Conservation (phyloP, 2,888 invertebrate genomes). For the Neoascia interrupta region DNA sequence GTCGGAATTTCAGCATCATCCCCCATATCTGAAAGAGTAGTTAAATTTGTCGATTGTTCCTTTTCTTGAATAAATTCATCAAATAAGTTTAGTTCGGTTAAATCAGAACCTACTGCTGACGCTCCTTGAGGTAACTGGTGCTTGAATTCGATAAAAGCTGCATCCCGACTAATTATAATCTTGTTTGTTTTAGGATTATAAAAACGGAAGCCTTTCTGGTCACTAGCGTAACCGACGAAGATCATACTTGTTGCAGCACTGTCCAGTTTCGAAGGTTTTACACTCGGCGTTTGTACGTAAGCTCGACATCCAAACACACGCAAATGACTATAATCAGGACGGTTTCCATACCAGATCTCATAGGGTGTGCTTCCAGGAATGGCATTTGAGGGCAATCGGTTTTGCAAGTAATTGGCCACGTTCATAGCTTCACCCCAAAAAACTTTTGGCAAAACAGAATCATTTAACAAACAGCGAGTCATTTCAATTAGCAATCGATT, state of each 20-base stretch:
- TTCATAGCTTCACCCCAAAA: neutral
- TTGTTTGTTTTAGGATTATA: neutral
- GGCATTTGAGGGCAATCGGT: neutral
- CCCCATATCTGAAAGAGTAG: no score
- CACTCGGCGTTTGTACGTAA: no score
- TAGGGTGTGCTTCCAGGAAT: neutral
- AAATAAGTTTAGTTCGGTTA: no score
- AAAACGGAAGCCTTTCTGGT: slow-evolving; percentile 4
- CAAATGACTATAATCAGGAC: neutral
- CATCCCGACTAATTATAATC: slow-evolving; percentile 1
- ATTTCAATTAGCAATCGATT: slow-evolving; percentile 74
- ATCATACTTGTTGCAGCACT: slow-evolving; percentile 1
- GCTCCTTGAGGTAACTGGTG: no score
- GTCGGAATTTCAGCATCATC: no score
- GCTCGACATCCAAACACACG: slow-evolving; percentile 7
- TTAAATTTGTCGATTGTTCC: no score
- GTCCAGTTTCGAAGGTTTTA: slow-evolving; percentile 1
- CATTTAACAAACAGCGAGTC: slow-evolving; percentile 37
- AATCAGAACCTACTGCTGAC: no score
- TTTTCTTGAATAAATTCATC: no score
- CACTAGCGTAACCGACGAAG: neutral
- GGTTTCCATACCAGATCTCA: neutral
- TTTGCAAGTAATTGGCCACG: neutral
- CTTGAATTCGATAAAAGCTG: no score
- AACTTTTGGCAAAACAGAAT: neutral